phyloP scores from a whole-genome alignment of 2,797 vertebrate genomes.

The Cirrhinus mrigala region DNA sequence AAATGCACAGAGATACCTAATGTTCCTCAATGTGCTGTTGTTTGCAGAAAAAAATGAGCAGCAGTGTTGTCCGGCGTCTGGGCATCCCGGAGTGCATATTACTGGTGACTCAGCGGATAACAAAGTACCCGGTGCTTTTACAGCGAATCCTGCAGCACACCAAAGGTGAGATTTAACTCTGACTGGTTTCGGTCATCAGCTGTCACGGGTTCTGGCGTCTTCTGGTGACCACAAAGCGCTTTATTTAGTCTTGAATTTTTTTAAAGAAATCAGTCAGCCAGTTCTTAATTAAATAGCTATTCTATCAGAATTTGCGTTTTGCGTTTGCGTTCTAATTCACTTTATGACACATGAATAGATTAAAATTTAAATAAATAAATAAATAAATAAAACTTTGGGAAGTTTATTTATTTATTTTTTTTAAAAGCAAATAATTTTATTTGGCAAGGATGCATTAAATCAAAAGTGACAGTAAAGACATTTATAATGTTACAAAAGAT shows the following conservation, averaged over 20 bases:
- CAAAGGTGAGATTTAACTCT: conserved; percentile 80
- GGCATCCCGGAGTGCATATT: conserved; percentile 96
- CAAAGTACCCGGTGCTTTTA: conserved; percentile 95
- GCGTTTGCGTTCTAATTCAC: too few species aligned
- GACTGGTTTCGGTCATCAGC: background rate
- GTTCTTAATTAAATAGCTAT: background rate
- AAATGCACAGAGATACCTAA: conserved; percentile 20
- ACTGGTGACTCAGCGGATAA: conserved; percentile 96
- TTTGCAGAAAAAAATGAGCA: conserved; percentile 94
- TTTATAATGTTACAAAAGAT: background rate
- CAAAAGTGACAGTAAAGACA: background rate
- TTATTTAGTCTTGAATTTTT: background rate
- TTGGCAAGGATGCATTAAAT: background rate
- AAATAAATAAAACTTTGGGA: background rate
- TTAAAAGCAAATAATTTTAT: background rate
- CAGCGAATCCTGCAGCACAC: conserved; percentile 94
- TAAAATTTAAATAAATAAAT: background rate
- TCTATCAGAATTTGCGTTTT: background rate
- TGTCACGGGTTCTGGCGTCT: background rate
- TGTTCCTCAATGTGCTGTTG: conserved; percentile 36
- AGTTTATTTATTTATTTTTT: background rate
- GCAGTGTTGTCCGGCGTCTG: conserved; percentile 90
- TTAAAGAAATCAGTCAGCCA: background rate
- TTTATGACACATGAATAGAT: background rate
- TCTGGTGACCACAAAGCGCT: background rate